Base-by-base conservation (phyloP, 2,113 vertebrate species). In the Leptodactylus fuscus region DNA sequence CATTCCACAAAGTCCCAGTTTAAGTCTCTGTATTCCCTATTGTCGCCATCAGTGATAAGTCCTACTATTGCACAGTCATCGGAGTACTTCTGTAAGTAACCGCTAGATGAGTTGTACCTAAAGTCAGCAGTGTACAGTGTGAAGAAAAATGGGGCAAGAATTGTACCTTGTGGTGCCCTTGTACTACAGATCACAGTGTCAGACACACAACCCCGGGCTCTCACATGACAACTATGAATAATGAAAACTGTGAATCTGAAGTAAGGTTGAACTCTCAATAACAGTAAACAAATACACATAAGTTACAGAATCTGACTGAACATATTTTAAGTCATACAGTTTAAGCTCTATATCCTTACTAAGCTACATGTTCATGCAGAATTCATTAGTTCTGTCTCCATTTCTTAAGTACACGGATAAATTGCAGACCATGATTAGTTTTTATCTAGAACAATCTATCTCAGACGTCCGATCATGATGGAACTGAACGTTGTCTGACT, bases 331-430 rank as follows among this genome's bases (percentile, higher is more conserved):
- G 62, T 34, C 34, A 18, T 34, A 62, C n/a, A 27, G 32, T 67
- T 34, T 16, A 20, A 32, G 62, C 29, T 16, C 62, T 15, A 34
- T 34, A 32, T 34, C 15, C 62, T 67, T 67, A 32, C 29, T 15
- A 67, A 49, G 49, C 49, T 75, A 75, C 49, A 78, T 38, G 48
- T 8, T 36, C 20, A 32, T 36, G 53, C 20, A 58, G 41, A 79
- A 13, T 34, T 20, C 53, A 60, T 58, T 34, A 38, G 53, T 36
- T 58, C 22, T 15, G 34, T 60, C 53, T 27, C 22, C 0, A 24
- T 79, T 79, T 55, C 22, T 60, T n/a, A 38, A 41, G 29, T 22
- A 41, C 18, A 60, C 38, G 34, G 10, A 79, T 79, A 15, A 79
- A 60, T 36, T 60, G 53, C 29, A 76, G 44, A 24, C 29, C 20